Evolutionary conservation across 2,113 vertebrate genomes (phyloP).

Genomic region (Toxotes jaculatrix): DNA sequence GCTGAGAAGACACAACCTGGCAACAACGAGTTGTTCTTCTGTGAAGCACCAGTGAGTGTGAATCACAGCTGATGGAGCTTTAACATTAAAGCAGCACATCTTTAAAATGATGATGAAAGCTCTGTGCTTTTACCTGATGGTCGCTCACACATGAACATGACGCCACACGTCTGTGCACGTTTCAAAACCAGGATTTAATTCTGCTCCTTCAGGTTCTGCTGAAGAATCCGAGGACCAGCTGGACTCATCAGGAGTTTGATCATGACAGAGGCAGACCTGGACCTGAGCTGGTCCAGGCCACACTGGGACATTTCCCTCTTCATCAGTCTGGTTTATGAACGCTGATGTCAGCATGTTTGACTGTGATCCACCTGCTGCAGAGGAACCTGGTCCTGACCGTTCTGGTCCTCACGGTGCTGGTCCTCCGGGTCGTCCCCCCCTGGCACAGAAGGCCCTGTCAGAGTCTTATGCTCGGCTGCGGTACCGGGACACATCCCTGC

Average conservation of each 20-base stretch:
- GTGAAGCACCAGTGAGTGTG: too few relatives aligned
- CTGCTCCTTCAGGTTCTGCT: neutral
- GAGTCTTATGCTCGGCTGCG: conserved; percentile 87
- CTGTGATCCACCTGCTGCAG: neutral
- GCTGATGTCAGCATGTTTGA: conserved; percentile 36
- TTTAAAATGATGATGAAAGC: too few relatives aligned
- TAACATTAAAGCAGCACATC: too few relatives aligned
- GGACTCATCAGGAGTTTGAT: conserved; percentile 14
- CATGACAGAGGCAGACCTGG: conserved; percentile 16
- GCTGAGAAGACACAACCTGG: too few relatives aligned
- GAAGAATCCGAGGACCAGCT: neutral
- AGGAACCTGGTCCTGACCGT: neutral
- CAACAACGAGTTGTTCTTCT: too few relatives aligned
- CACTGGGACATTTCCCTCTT: neutral
- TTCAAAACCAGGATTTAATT: neutral
- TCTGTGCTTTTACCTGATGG: too few relatives aligned
- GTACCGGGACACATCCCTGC: conserved; percentile 91
- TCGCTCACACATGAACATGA: too few relatives aligned
- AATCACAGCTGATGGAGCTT: too few relatives aligned
- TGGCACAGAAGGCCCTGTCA: conserved; percentile 91
- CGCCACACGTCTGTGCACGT: too few relatives aligned
- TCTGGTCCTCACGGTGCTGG: neutral
- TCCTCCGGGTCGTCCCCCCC: conserved; percentile 66
- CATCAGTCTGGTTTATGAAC: neutral
- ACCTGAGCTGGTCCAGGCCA: neutral